A percentile compares a stretch with the other conserved stretches of the same genome.
Evolutionary conservation across 2,113 vertebrate species (phyloP).

Genomic region (Dolichotis patagonum): DNA sequence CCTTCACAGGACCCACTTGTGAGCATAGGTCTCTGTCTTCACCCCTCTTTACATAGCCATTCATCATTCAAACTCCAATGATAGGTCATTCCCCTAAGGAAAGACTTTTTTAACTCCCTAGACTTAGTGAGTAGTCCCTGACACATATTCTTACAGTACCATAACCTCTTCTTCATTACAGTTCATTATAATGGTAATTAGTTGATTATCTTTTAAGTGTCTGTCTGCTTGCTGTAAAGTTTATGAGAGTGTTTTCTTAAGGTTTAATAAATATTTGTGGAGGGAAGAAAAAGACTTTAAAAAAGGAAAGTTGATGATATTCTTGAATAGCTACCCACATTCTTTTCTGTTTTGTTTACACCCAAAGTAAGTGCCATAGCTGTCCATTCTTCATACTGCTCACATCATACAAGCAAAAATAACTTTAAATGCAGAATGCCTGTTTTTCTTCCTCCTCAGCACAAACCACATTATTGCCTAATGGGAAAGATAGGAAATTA

Average conservation of each 20-base stretch:
- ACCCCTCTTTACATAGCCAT: not conserved
- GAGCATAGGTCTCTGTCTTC: not conserved
- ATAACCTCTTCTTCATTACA: slow-evolving; percentile 44
- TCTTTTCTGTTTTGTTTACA: not conserved
- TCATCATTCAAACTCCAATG: slow-evolving; percentile 8
- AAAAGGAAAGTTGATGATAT: not conserved
- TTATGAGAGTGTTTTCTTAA: slow-evolving; percentile 48
- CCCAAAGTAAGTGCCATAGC: not conserved
- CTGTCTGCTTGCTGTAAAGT: slow-evolving; percentile 16
- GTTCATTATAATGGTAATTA: slow-evolving; percentile 60
- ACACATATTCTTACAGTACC: slow-evolving; percentile 14
- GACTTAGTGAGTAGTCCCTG: slow-evolving; percentile 5
- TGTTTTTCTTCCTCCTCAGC: slow-evolving; percentile 62
- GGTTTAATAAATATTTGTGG: slow-evolving; percentile 58
- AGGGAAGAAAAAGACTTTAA: not conserved
- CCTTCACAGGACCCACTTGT: not conserved
- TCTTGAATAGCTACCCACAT: not conserved
- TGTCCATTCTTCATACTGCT: slow-evolving; percentile 37
- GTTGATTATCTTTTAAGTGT: slow-evolving; percentile 48
- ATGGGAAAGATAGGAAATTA: slow-evolving; percentile 78
- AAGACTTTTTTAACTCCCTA: slow-evolving; percentile 26
- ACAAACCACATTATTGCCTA: slow-evolving; percentile 69
- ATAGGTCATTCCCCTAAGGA: not conserved
- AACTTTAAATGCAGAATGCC: slow-evolving; percentile 69
- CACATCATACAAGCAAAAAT: slow-evolving; percentile 69